phyloP scores from a whole-genome alignment of 2,797 vertebrate species.

The Holocentrus rufus region DNA sequence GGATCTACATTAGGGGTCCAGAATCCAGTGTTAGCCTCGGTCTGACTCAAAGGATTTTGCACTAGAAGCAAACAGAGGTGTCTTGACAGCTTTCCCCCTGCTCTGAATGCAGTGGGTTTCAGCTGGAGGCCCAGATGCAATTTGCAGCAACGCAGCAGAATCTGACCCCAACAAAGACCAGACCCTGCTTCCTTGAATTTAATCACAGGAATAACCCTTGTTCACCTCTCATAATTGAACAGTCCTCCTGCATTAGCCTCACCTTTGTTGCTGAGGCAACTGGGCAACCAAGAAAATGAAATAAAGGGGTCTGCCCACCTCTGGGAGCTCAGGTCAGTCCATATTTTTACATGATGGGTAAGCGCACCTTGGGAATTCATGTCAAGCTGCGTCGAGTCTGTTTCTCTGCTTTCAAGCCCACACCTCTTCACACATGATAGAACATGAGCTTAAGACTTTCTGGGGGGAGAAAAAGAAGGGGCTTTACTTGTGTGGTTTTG shows the following conservation, averaged over 20 bases:
- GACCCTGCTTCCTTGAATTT: slow-evolving; percentile 74
- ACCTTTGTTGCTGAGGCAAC: slow-evolving; percentile 80
- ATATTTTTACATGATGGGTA: slow-evolving; percentile 59
- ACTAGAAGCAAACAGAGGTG: slow-evolving; percentile 29
- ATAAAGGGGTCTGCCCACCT: slow-evolving; percentile 65
- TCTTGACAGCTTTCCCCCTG: slow-evolving; percentile 47
- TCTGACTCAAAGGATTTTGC: slow-evolving; percentile 21
- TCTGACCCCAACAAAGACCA: slow-evolving; percentile 45
- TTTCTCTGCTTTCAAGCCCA: slow-evolving; percentile 55
- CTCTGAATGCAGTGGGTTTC: slow-evolving; percentile 33
- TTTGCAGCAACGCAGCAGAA: slow-evolving; percentile 61
- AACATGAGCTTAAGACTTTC: slow-evolving; percentile 50
- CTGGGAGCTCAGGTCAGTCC: slow-evolving; percentile 65
- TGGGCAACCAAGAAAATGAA: slow-evolving; percentile 65
- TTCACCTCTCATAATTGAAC: slow-evolving; percentile 81
- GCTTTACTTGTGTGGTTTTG: slow-evolving; percentile 45
- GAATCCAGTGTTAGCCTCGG: slow-evolving; percentile 39
- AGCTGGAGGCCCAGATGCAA: slow-evolving; percentile 46
- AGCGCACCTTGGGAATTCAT: slow-evolving; percentile 69
- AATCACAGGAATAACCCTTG: slow-evolving; percentile 77
- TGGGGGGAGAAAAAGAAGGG: slow-evolving; percentile 15
- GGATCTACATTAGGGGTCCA: slow-evolving; percentile 15
- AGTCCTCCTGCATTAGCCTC: slow-evolving; percentile 78
- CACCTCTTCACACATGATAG: slow-evolving; percentile 69
- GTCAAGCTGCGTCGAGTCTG: slow-evolving; percentile 68